phyloP scores from a whole-genome alignment of 2,797 vertebrate genomes.

The Amblyraja radiata region DNA sequence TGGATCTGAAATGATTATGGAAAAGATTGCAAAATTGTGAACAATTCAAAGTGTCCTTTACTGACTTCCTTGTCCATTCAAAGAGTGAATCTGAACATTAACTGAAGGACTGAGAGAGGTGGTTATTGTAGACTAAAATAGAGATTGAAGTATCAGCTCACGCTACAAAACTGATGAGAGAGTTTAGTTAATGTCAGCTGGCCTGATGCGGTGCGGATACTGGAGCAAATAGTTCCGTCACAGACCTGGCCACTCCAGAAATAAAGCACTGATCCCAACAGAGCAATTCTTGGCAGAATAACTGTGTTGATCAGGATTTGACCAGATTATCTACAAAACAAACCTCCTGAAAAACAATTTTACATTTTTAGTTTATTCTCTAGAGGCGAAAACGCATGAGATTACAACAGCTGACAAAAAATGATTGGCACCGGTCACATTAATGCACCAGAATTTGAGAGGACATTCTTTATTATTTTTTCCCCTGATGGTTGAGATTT shows the following conservation, averaged over 20 bases:
- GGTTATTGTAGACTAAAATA: background rate
- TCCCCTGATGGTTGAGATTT: background rate
- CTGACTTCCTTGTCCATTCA: background rate
- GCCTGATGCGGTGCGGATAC: background rate
- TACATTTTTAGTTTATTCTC: background rate
- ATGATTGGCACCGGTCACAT: background rate
- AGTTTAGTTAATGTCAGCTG: background rate
- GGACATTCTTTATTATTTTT: constrained; percentile 3
- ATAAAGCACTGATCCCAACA: constrained; percentile 19
- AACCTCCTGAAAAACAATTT: constrained; percentile 17
- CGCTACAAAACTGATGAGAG: background rate
- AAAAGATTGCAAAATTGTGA: background rate
- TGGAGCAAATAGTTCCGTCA: background rate
- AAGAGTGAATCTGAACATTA: background rate
- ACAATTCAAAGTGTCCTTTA: background rate
- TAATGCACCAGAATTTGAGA: background rate
- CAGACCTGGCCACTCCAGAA: background rate
- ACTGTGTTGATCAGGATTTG: constrained; percentile 16
- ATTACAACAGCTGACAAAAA: constrained; percentile 21
- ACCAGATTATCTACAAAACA: background rate
- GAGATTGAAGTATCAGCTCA: background rate
- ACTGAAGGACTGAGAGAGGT: background rate
- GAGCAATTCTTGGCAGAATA: background rate
- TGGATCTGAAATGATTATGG: background rate
- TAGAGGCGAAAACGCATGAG: background rate